Conservation (phyloP, 1,140 invertebrate genomes). For the Oedothorax gibbosus region DNA sequence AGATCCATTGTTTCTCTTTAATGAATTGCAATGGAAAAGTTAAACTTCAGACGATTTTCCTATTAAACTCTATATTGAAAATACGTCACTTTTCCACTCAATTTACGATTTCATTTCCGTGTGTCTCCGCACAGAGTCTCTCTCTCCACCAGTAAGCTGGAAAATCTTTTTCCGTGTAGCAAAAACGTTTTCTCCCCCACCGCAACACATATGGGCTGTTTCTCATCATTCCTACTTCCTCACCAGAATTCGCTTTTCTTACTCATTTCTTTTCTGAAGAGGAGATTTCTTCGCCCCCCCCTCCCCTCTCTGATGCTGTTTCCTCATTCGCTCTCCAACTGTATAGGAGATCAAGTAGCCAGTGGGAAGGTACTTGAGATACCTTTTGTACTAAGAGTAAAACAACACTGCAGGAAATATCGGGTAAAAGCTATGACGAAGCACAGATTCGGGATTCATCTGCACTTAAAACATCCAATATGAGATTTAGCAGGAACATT, state of each 20-base stretch:
- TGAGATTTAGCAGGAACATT: not conserved
- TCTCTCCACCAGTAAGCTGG: conserved; percentile 14
- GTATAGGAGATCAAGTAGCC: conserved; percentile 14
- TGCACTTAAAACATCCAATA: conserved; percentile 28
- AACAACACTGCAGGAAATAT: conserved; percentile 19
- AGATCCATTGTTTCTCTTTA: too few species aligned
- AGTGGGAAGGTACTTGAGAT: conserved; percentile 8
- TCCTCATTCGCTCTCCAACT: conserved; percentile 10
- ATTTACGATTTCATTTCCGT: conserved; percentile 20
- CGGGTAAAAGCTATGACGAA: conserved; percentile 24
- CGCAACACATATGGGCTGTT: conserved; percentile 35
- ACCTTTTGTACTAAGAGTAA: not conserved
- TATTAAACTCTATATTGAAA: too few species aligned
- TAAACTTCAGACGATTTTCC: too few species aligned
- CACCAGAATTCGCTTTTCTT: conserved; percentile 2
- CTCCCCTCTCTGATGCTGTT: not conserved
- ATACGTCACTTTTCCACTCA: conserved; percentile 7
- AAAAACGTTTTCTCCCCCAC: conserved; percentile 33
- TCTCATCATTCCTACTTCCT: conserved; percentile 35
- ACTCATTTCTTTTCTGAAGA: not conserved
- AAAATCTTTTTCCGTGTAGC: conserved; percentile 21
- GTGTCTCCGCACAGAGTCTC: not conserved
- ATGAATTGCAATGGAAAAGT: too few species aligned
- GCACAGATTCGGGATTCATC: conserved; percentile 22
- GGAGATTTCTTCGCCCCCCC: not conserved